A percentile compares a stretch with the other conserved stretches of the same genome.
phyloP scores from a whole-genome alignment of 1,140 invertebrate species.

The Apis laboriosa region DNA sequence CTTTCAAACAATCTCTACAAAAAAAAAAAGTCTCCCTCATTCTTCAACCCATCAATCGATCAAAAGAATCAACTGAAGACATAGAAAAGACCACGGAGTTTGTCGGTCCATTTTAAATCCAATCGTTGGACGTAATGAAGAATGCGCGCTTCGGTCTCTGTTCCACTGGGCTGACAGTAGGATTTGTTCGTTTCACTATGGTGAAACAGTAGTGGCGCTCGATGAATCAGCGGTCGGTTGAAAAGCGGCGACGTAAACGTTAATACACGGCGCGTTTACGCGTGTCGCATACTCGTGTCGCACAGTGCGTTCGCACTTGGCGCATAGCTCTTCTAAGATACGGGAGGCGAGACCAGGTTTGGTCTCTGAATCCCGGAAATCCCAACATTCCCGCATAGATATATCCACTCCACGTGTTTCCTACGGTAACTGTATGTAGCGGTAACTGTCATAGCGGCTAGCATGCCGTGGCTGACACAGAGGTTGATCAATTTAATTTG shows the following conservation, averaged over 20 bases:
- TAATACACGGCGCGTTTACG: slow-evolving; percentile 22
- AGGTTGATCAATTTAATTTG: background rate
- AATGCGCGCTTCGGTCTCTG: background rate
- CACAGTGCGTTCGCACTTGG: slow-evolving; percentile 25
- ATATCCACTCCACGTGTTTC: background rate
- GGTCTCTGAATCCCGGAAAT: slow-evolving; percentile 16
- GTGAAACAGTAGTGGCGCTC: slow-evolving; percentile 19
- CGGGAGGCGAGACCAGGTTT: too few relatives aligned
- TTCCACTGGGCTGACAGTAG: background rate
- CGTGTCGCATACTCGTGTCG: slow-evolving; percentile 13
- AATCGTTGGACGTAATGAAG: background rate
- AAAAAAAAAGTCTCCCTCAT: too few relatives aligned
- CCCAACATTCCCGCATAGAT: slow-evolving; percentile 10
- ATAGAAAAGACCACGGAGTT: too few relatives aligned
- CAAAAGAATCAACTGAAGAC: background rate
- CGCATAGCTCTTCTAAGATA: slow-evolving; percentile 29
- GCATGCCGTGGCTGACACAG: background rate
- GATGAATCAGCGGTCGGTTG: slow-evolving; percentile 24
- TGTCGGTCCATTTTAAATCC: background rate
- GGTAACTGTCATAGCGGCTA: background rate
- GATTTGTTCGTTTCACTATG: background rate
- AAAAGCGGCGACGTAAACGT: slow-evolving; percentile 19
- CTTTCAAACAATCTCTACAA: too few relatives aligned
- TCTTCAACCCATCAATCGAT: too few relatives aligned
- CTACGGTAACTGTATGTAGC: background rate